Evolutionary conservation across 2,888 invertebrate species (phyloP), one percentile per base, ranked within the genome.

Genomic region (Megamerina dolium): DNA sequence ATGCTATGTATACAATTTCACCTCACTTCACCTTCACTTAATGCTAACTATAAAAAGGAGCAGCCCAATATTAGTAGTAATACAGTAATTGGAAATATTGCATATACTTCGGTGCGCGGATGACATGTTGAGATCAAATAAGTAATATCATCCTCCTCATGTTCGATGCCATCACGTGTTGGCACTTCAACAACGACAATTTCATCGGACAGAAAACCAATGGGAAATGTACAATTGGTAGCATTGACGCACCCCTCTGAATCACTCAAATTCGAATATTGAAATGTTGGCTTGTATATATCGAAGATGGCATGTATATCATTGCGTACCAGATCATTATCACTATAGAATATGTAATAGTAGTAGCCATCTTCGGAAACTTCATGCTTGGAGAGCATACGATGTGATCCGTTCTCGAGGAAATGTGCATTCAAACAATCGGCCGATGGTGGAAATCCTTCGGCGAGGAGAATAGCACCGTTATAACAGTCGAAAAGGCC

Each of bases 291-390:
- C 59, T 89, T 89, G 59, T 83, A 83, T 60, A 90, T 87, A 72
- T 89, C 85, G 64, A 90, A 88, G 49, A 87, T 77, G 5, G 85
- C 86, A 70, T 88, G 85, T 56, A 90, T 85, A 61, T 86, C 83
- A 69, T 89, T 90, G 36, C 75, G 78, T 9, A 84, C 81, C 55
- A 82, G 74, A 65, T 87, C 88, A 71, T 89, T 88, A 64, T 90
- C 87, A 57, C 87, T 88, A 62, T 88, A 89, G 70, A 90, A 89
- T 55, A 90, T 87, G 58, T 89, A 90, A 70, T 90, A 90, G 66
- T 89, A 90, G 70, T 89, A 89, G 6, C 88, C 89, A 63, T 87
- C 84, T 38, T 79, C 75, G 27, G 77, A 73, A 18, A 89, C 83
- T 52, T 85, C 79, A 57, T 89, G 87, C 44, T 77, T 77, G 1